These are phyloP conservation scores for Orussus abietinus DNA, from an alignment of 1,140 invertebrate species.

Conservation along the genomic window DNA sequence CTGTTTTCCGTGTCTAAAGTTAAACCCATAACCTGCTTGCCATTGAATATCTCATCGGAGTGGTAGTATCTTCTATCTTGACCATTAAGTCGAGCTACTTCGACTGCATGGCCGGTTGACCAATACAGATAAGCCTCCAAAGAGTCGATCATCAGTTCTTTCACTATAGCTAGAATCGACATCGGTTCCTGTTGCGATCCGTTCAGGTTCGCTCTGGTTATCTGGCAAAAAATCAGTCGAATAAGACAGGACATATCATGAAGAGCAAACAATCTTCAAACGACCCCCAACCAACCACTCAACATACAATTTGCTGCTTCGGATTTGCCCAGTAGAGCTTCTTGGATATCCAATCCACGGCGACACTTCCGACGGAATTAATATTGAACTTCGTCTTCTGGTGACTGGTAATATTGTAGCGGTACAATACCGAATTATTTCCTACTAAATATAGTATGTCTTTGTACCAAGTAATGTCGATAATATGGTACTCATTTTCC, in stretches of 20 bases:
- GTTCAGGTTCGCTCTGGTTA: conserved; percentile 63
- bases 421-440: conserved; percentile 67
- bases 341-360: conserved; percentile 84
- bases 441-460: conserved; percentile 70
- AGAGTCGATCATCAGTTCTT: conserved; percentile 78
- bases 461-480: conserved; percentile 66
- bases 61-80: conserved; percentile 71
- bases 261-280: too few species aligned
- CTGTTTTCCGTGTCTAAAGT: conserved; percentile 72
- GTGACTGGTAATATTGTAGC: conserved; percentile 65
- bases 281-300: conserved; percentile 4
- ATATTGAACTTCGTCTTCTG: conserved; percentile 59
- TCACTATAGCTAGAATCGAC: conserved; percentile 71
- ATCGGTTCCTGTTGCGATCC: conserved; percentile 71
- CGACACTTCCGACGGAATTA: conserved; percentile 71
- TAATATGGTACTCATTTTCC: conserved; percentile 56
- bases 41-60: conserved; percentile 70
- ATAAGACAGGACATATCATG: too few species aligned
- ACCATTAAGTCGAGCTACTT: conserved; percentile 75
- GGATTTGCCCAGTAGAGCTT: conserved; percentile 88
- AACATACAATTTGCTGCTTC: conserved; percentile 71
- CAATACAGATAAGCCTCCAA: conserved; percentile 81
- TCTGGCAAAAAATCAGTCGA: conserved; percentile 51
- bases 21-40: conserved; percentile 78
- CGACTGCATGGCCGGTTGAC: conserved; percentile 78